phyloP scores from a whole-genome alignment of 2,113 vertebrate genomes.

The Nettapus auritus region DNA sequence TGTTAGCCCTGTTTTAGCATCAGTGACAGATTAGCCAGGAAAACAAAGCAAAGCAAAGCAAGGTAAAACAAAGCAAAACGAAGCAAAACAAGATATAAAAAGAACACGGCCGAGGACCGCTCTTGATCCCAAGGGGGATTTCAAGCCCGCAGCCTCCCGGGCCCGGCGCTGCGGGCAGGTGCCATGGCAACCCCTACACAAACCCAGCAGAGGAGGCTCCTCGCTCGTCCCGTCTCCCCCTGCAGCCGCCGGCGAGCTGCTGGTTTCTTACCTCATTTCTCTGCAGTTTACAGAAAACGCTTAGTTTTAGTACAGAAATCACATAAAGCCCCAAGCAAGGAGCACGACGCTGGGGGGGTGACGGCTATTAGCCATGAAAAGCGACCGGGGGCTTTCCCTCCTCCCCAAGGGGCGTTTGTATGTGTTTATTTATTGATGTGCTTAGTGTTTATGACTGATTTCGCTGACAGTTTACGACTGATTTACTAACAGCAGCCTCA shows the following conservation, averaged over 20 bases:
- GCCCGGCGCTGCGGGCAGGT: not conserved
- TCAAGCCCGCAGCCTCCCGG: not conserved
- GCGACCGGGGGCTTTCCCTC: too few relatives aligned
- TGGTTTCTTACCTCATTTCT: not conserved
- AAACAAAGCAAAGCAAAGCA: not conserved
- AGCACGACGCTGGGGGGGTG: not conserved
- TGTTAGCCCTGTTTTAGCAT: not conserved
- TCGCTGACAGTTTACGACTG: too few relatives aligned
- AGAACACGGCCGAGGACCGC: too few relatives aligned
- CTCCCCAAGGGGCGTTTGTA: not conserved
- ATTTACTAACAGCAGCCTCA: too few relatives aligned
- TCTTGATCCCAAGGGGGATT: not conserved
- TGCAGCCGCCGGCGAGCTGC: not conserved
- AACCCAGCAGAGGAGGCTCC: not conserved
- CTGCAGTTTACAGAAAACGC: too few relatives aligned
- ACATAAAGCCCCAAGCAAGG: not conserved
- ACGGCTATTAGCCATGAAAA: too few relatives aligned
- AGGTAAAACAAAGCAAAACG: too few relatives aligned
- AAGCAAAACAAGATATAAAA: too few relatives aligned
- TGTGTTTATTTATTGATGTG: too few relatives aligned
- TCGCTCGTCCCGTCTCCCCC: not conserved
- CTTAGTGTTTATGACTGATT: too few relatives aligned
- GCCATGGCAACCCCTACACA: conserved; percentile 60
- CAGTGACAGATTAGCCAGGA: not conserved
- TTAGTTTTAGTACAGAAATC: too few relatives aligned